Base-by-base conservation (phyloP, 2,797 vertebrate genomes). In the Gephyroberyx darwinii region DNA sequence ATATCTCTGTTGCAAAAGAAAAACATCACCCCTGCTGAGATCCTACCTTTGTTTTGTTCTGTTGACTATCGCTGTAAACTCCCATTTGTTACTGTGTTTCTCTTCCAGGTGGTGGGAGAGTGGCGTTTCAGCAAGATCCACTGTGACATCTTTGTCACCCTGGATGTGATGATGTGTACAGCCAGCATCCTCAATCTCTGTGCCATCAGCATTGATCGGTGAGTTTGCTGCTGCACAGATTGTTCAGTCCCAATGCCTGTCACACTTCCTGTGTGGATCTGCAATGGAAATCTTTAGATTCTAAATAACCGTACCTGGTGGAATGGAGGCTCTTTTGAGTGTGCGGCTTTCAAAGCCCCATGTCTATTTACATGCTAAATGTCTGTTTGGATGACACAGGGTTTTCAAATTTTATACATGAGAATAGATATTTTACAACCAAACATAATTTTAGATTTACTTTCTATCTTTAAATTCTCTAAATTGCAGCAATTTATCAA, bases 81-180 rank as follows among this genome's bases (percentile, higher is more conserved):
- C 59, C 37, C 55, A 56, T 69, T 86, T 85, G 71, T 78, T 81
- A n/a, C 4, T 86, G 51, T 77, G 83, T 75, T 90, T 85, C 72
- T 81, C 82, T 77, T 55, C 59, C 78, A 99, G 98, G 98, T 99
- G 83, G 98, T 99, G 37, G 96, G 98, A 1, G 97, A 99, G 88
- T 98, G 96, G 98, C 94, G 95, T 52, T 98, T 99, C 87, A 98
- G 96, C 86, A 96, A 94, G 90, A 96, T 99, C 91, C 98, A 98
- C 91, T 99, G 98, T 91, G 96, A 99, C 90, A 96, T 99, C 93
- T 99, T 99, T 58, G 96, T 99, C 91, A 98, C 98, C 65, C 94
- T 98, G 75, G 98, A 99, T 26, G 98, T 99, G 77, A 99, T 99
- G 98, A 98, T 99, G 98, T 99, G 98, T 85, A 99, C 97, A n/a